Percentiles rank a stretch among this genome's conserved stretches.
phyloP scores from a whole-genome alignment of 2,888 invertebrate species.

The Omphaloscelis lunosa region DNA sequence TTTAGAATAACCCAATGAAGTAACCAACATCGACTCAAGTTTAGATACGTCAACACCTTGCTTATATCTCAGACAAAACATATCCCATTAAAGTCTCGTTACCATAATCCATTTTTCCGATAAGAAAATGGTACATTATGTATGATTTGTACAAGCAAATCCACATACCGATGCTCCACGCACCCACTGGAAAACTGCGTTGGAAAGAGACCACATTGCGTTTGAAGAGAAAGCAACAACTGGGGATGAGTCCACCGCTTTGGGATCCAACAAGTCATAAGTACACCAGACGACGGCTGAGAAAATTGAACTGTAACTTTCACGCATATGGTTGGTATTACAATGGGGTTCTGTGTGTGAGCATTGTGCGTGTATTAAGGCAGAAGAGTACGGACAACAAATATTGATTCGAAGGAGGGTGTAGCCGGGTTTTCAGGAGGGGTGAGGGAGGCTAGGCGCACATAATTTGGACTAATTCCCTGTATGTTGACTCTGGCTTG shows the following conservation, averaged over 20 bases:
- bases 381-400: conserved; percentile 91
- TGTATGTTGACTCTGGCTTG: conserved; percentile 88
- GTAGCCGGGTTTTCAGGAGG: conserved; percentile 72
- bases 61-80: conserved; percentile 49
- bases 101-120: conserved; percentile 67
- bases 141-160: conserved; percentile 68
- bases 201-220: conserved; percentile 88
- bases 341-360: conserved; percentile 72
- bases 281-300: conserved; percentile 16
- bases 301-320: conserved; percentile 54
- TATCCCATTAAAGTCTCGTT: conserved; percentile 43
- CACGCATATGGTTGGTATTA: conserved; percentile 9
- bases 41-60: neutral
- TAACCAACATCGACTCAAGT: neutral
- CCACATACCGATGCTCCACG: conserved; percentile 72
- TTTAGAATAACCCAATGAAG: neutral
- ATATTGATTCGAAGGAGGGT: conserved; percentile 90
- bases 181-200: conserved; percentile 85
- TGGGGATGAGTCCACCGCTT: conserved; percentile 83
- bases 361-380: conserved; percentile 90
- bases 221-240: conserved; percentile 85
- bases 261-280: conserved; percentile 69
- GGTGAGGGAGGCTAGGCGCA: conserved; percentile 77
- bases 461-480: conserved; percentile 91
- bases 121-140: conserved; percentile 69